Evolutionary conservation across 1,140 invertebrate genomes (phyloP), one percentile per base, ranked within the genome.

Genomic region (Anastatus disparis): DNA sequence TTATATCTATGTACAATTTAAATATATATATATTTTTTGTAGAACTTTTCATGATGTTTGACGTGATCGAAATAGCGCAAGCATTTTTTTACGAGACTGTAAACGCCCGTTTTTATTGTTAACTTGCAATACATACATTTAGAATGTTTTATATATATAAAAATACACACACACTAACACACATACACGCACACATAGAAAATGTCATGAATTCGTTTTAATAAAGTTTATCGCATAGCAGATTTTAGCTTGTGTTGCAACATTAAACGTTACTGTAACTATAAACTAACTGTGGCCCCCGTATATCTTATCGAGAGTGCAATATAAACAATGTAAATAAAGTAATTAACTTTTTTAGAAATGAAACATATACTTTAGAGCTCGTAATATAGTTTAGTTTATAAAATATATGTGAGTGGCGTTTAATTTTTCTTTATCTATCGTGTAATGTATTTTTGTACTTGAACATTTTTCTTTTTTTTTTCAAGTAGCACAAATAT

Each of bases 81-180:
- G n/a, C 10, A 4, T 26, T 26, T 15, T 40, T 64, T 53, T 64
- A 56, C 26, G 56, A 52, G 26, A 61, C n/a, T 59, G 44, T 59
- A 50, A 61, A 61, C 31, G 22, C 38, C 31, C 22, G 42, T 24
- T 59, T 66, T 69, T 52, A 61, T 69, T 59, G 42, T 48, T 9
- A 20, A 29, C 27, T 29, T 20, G 29, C 31, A 7, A 53, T 17
- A 35, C 38, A 42, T 50, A 55, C 55, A 65, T 48, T 29, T 48
- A 48, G n/a, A n/a, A n/a, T n/a, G n/a, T n/a, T 35, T 6, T 35
- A 35, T 35, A 35, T 35, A 35, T 35, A 35, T 35, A 35, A 6
- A 35, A 6, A 35, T 35, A 35, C 10, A 35, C 31, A 35, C 31
- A 35, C 10, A 35, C 31, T 10, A 35, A 35, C 10, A 35, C 31